These are phyloP conservation scores for Monopis laevigella DNA, from an alignment of 2,888 invertebrate genomes.

Conservation along the genomic window DNA sequence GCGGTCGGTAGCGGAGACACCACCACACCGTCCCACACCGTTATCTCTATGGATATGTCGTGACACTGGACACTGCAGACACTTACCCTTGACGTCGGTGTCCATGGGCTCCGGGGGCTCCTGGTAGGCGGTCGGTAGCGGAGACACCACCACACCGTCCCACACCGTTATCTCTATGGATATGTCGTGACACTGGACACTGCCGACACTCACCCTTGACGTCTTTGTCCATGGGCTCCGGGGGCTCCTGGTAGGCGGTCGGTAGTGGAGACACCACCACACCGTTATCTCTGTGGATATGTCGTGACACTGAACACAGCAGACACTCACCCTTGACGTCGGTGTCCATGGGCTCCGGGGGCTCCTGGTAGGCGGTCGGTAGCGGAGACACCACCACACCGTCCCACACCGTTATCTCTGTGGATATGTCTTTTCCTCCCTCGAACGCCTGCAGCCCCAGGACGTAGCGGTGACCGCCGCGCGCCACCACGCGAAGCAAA, in stretches of 20 bases:
- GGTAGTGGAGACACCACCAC: constrained; percentile 96
- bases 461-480: constrained; percentile 94
- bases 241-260: constrained; percentile 88
- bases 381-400: constrained; percentile 95
- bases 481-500: constrained; percentile 86
- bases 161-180: constrained; percentile 94
- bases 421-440: constrained; percentile 72
- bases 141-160: constrained; percentile 96
- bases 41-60: constrained; percentile 86
- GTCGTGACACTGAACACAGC: no score
- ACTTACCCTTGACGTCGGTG: constrained; percentile 46
- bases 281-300: constrained; percentile 92
- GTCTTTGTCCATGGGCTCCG: constrained; percentile 68
- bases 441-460: constrained; percentile 71
- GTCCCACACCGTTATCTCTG: constrained; percentile 96
- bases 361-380: constrained; percentile 92
- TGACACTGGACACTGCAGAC: no score
- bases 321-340: constrained; percentile 45
- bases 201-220: constrained; percentile 36
- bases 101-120: constrained; percentile 76
- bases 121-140: constrained; percentile 93
- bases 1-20: constrained; percentile 95
- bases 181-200: constrained; percentile 73
- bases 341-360: constrained; percentile 71
- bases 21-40: constrained; percentile 96